These are phyloP conservation scores for Sigmodon hispidus DNA, from an alignment of 2,113 vertebrate species.

Conservation along the genomic window DNA sequence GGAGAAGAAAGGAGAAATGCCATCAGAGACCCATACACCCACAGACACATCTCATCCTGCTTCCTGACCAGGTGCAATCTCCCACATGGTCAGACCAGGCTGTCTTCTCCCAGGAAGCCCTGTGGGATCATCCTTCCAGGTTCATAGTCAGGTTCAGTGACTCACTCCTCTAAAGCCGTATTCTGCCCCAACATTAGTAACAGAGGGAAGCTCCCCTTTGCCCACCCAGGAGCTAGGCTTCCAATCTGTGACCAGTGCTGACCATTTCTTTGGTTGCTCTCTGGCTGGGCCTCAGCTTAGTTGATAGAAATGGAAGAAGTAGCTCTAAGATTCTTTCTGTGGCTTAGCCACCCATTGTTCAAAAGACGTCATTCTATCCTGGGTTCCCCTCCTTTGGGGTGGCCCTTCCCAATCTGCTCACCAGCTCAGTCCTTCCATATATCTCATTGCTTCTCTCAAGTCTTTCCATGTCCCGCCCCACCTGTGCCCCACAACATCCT, in stretches of 20 bases:
- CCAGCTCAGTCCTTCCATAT: not conserved
- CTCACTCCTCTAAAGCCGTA: not conserved
- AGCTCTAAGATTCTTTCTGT: not conserved
- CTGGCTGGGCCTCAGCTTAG: not conserved
- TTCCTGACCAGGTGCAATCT: not conserved
- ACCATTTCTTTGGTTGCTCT: not conserved
- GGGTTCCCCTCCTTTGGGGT: not conserved
- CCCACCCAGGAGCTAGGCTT: not conserved
- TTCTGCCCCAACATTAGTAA: not conserved
- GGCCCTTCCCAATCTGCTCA: not conserved
- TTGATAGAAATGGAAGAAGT: not conserved
- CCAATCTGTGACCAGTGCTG: not conserved
- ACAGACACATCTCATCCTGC: not conserved
- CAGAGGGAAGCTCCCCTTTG: not conserved
- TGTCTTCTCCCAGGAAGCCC: not conserved
- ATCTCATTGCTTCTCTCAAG: not conserved
- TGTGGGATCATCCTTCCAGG: not conserved
- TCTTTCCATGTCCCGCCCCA: not conserved
- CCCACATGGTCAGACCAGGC: not conserved
- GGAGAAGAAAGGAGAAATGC: conserved; percentile 50
- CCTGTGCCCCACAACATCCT: not conserved
- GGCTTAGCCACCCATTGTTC: not conserved
- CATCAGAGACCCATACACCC: not conserved
- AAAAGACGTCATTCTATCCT: not conserved
- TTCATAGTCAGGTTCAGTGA: not conserved